These are phyloP conservation scores for Trematocara marginatum DNA, from an alignment of 2,113 vertebrate species.

Conservation along the genomic window DNA sequence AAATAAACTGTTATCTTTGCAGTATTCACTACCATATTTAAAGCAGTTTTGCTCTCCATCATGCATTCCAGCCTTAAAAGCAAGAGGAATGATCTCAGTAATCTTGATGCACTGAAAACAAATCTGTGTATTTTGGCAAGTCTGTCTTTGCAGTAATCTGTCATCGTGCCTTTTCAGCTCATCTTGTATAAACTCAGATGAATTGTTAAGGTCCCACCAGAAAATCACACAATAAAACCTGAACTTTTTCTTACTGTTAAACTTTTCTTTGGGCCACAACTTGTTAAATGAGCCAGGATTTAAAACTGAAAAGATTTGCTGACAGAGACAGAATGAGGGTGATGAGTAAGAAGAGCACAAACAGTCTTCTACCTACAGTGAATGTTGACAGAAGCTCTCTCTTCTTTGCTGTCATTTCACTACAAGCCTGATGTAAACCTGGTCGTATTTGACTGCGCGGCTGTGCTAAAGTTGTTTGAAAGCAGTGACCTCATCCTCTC, in stretches of 20 bases:
- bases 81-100: background rate
- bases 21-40: background rate
- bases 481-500: slow-evolving; percentile 57
- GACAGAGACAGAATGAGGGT: slow-evolving; percentile 15
- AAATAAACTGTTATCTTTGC: background rate
- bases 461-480: slow-evolving; percentile 22
- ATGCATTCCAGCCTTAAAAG: background rate
- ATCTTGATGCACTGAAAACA: background rate
- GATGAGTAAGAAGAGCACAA: slow-evolving; percentile 24
- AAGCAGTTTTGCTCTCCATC: background rate
- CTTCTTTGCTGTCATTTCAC: slow-evolving; percentile 14
- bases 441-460: background rate
- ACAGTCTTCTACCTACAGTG: slow-evolving; percentile 1
- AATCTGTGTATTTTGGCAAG: slow-evolving; percentile 22
- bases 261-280: slow-evolving; percentile 17
- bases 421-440: slow-evolving; percentile 27
- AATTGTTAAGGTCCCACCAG: background rate
- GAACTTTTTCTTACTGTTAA: slow-evolving; percentile 4
- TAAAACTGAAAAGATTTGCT: slow-evolving; percentile 3
- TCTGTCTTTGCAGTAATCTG: background rate
- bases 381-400: slow-evolving; percentile 39
- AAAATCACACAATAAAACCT: background rate
- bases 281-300: slow-evolving; percentile 1
- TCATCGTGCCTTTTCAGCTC: background rate
- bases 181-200: slow-evolving; percentile 19